Percentiles rank a stretch among this genome's conserved stretches.
These are phyloP conservation scores for pig (Sus scrofa) DNA, from an alignment of 2,113 vertebrate species.

Conservation along the genomic window T2T-Sscrofa CM000826.6:90279501-90280000, in stretches of 20 bases:
- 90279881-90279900: constrained; percentile 55
- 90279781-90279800: constrained; percentile 64
- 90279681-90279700: neutral
- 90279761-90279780: constrained; percentile 38
- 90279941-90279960: constrained; percentile 76
- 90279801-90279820: constrained; percentile 24
- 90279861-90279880: constrained; percentile 36
- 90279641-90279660: neutral
- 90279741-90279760: constrained; percentile 8
- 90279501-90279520: neutral
- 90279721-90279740: constrained; percentile 20
- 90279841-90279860: constrained; percentile 61
- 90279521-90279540: neutral
- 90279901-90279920: constrained; percentile 43
- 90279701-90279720: neutral
- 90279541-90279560: neutral
- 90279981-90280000: constrained; percentile 40
- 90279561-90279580: neutral
- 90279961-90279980: constrained; percentile 62
- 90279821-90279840: constrained; percentile 50
- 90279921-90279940: constrained; percentile 50
- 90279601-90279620: neutral
- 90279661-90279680: neutral
- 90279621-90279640: neutral
- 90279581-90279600: neutral